Conservation (phyloP, 2,888 invertebrate genomes). For the Emmelina monodactyla region DNA sequence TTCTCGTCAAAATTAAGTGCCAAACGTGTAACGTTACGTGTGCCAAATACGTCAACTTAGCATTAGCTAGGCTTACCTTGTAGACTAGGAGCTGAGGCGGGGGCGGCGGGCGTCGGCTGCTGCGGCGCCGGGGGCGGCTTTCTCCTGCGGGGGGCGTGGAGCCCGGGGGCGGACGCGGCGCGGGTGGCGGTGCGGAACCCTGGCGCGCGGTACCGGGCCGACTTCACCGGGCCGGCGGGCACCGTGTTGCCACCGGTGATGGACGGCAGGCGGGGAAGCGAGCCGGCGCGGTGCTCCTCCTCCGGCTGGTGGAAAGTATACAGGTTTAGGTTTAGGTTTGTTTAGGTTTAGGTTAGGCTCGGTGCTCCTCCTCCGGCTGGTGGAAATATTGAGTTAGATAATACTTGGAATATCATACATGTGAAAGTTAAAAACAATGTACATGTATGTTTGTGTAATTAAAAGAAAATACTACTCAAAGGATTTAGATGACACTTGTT, state of each 20-base stretch:
- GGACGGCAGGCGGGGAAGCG: slow-evolving; percentile 76
- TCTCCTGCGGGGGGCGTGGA: slow-evolving; percentile 72
- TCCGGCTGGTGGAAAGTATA: slow-evolving; percentile 43
- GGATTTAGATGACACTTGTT: too few relatives aligned
- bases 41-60: too few relatives aligned
- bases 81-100: slow-evolving; percentile 53
- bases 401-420: too few relatives aligned
- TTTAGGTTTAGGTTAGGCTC: too few relatives aligned
- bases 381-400: too few relatives aligned
- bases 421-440: too few relatives aligned
- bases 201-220: slow-evolving; percentile 86
- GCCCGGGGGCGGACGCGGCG: slow-evolving; percentile 77
- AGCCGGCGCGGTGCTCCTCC: slow-evolving; percentile 74
- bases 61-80: slow-evolving; percentile 70
- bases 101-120: slow-evolving; percentile 47
- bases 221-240: slow-evolving; percentile 76
- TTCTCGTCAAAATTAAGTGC: slow-evolving; percentile 1
- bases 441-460: too few relatives aligned
- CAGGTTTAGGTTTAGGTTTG: too few relatives aligned
- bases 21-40: background rate
- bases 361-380: slow-evolving; percentile 64
- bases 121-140: slow-evolving; percentile 50
- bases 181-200: slow-evolving; percentile 80
- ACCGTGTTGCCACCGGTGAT: slow-evolving; percentile 48
- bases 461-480: too few relatives aligned